phyloP scores from a whole-genome alignment of 1,140 invertebrate species.

The Coptotermes formosanus region DNA sequence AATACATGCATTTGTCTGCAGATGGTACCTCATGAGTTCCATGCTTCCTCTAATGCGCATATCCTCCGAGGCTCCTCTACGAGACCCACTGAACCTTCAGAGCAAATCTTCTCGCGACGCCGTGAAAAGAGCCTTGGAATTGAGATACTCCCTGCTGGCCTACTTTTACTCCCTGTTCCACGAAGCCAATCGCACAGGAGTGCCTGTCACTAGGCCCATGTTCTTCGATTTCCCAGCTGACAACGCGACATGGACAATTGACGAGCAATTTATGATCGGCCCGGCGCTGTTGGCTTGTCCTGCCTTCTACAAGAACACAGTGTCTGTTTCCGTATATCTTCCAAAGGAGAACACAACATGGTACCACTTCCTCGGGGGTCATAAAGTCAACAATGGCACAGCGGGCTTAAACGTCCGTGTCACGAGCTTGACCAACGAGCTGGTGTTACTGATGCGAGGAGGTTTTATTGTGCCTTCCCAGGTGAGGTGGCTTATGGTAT shows the following conservation, averaged over 20 bases:
- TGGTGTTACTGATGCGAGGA: constrained; percentile 27
- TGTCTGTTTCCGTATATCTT: constrained; percentile 23
- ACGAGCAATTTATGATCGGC: constrained; percentile 41
- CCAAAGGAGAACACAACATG: constrained; percentile 21
- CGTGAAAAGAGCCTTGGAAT: constrained; percentile 37
- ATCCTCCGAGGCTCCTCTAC: background rate
- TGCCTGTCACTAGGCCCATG: constrained; percentile 47
- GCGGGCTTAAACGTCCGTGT: background rate
- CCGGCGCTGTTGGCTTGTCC: constrained; percentile 34
- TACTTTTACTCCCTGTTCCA: constrained; percentile 50
- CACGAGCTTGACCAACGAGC: background rate
- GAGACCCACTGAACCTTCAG: constrained; percentile 22
- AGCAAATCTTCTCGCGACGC: background rate
- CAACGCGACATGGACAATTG: constrained; percentile 33
- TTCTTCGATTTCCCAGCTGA: constrained; percentile 45
- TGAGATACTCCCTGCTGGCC: constrained; percentile 47
- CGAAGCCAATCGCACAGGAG: constrained; percentile 42
- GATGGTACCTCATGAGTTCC: constrained; percentile 48
- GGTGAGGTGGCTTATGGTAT: background rate
- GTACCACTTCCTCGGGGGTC: constrained; percentile 27
- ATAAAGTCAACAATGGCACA: constrained; percentile 21
- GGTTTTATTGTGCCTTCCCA: constrained; percentile 32
- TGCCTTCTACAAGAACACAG: background rate
- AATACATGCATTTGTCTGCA: background rate
- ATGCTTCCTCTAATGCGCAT: constrained; percentile 36